Conservation (phyloP, 2,113 vertebrate genomes). For the Ariopsis seemanni region DNA sequence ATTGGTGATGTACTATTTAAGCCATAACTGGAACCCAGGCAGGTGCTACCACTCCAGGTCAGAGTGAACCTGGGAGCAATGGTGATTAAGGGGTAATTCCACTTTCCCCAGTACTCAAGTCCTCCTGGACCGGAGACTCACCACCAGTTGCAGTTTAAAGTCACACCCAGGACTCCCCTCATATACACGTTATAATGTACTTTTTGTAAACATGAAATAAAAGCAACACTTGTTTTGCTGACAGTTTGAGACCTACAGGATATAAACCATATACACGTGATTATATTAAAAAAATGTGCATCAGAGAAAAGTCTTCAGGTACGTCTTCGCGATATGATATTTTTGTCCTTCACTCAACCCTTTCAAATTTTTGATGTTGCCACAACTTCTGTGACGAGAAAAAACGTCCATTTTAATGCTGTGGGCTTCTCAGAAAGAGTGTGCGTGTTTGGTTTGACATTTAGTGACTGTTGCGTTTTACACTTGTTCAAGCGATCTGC, state of each 20-base stretch:
- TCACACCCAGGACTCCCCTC: too few relatives aligned
- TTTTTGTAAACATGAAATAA: neutral
- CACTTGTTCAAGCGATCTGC: conserved; percentile 13
- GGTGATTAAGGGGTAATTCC: too few relatives aligned
- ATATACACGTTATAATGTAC: too few relatives aligned
- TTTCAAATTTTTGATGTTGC: neutral
- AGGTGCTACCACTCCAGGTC: too few relatives aligned
- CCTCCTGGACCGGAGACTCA: too few relatives aligned
- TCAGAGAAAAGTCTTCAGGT: neutral
- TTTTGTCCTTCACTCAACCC: neutral
- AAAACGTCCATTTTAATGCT: neutral
- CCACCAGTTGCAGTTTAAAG: too few relatives aligned
- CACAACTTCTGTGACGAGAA: neutral
- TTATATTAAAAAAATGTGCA: neutral
- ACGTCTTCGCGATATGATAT: neutral
- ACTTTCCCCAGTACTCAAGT: too few relatives aligned
- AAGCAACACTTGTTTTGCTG: neutral
- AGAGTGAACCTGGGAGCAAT: too few relatives aligned
- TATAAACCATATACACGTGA: neutral
- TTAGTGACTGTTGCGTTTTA: conserved; percentile 21
- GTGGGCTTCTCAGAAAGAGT: conserved; percentile 2
- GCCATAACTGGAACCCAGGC: too few relatives aligned
- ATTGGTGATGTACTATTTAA: too few relatives aligned
- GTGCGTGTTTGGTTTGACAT: conserved; percentile 26
- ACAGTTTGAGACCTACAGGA: neutral